Conservation (phyloP, 2,113 vertebrate species). For the Leptobrachium leishanense region DNA sequence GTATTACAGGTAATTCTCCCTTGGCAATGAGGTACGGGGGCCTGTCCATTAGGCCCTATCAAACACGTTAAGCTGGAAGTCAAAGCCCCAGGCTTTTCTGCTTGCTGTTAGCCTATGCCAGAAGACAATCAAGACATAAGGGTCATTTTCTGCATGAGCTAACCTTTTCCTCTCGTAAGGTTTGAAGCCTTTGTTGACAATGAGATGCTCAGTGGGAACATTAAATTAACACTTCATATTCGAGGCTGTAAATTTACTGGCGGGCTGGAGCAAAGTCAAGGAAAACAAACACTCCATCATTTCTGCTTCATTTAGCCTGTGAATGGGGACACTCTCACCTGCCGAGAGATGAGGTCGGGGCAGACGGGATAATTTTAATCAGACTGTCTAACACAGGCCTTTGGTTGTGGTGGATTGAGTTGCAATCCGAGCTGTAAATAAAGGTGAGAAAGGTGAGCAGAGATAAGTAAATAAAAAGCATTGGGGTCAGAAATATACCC, state of each 20-base stretch:
- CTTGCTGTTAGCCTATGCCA: constrained; percentile 70
- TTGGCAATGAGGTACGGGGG: constrained; percentile 60
- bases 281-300: constrained; percentile 87
- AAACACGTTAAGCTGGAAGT: constrained; percentile 63
- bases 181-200: constrained; percentile 75
- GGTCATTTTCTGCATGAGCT: constrained; percentile 88
- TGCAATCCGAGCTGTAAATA: constrained; percentile 60
- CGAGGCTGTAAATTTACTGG: constrained; percentile 75
- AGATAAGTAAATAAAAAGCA: constrained; percentile 59
- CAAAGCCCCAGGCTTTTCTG: constrained; percentile 70
- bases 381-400: constrained; percentile 58
- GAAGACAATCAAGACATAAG: constrained; percentile 85
- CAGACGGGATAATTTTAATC: constrained; percentile 69
- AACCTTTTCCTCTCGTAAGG: constrained; percentile 71
- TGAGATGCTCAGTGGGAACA: constrained; percentile 81
- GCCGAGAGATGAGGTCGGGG: constrained; percentile 70
- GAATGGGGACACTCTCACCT: constrained; percentile 78
- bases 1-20: constrained; percentile 58
- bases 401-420: constrained; percentile 65
- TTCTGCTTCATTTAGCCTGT: constrained; percentile 82
- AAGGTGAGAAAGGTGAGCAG: constrained; percentile 66
- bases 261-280: constrained; percentile 74
- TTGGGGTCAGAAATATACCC: neutral
- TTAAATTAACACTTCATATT: constrained; percentile 86
- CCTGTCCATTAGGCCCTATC: constrained; percentile 69